A percentile compares a stretch with the other conserved stretches of the same genome.
phyloP scores from a whole-genome alignment of 2,888 invertebrate genomes.

The Parnassius orleans region DNA sequence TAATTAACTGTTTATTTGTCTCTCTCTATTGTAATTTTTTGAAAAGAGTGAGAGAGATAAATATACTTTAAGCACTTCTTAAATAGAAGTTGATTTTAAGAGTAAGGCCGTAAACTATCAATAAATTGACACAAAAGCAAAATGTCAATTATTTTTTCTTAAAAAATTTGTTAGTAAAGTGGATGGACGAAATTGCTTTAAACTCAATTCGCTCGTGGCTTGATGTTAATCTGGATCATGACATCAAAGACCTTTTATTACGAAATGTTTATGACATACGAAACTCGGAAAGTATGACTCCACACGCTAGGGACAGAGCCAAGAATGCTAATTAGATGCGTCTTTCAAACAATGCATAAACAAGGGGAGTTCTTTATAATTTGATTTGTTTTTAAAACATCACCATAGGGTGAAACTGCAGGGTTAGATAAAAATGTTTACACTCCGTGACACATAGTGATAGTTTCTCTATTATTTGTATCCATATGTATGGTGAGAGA shows the following conservation, averaged over 20 bases:
- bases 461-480: constrained; percentile 13
- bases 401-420: constrained; percentile 29
- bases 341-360: constrained; percentile 61
- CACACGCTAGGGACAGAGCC: constrained; percentile 48
- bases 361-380: constrained; percentile 59
- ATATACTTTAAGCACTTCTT: too few species aligned
- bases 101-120: too few species aligned
- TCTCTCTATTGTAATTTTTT: too few species aligned
- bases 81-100: too few species aligned
- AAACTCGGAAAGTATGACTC: constrained; percentile 43
- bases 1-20: too few species aligned
- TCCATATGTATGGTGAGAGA: background rate
- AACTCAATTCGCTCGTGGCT: background rate
- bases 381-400: constrained; percentile 44
- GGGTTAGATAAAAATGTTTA: constrained; percentile 32
- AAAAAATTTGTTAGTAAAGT: too few species aligned
- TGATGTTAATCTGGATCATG: constrained; percentile 17
- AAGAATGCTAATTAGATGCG: constrained; percentile 58
- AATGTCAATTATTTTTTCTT: too few species aligned
- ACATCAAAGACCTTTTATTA: constrained; percentile 50
- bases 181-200: background rate
- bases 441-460: constrained; percentile 18
- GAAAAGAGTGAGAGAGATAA: too few species aligned
- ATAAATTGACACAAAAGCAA: too few species aligned
- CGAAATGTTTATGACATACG: constrained; percentile 52